Evolutionary conservation across 2,888 invertebrate species (phyloP), one percentile per base, ranked within the genome.

Genomic region (Archaeoteleia sp.): DNA sequence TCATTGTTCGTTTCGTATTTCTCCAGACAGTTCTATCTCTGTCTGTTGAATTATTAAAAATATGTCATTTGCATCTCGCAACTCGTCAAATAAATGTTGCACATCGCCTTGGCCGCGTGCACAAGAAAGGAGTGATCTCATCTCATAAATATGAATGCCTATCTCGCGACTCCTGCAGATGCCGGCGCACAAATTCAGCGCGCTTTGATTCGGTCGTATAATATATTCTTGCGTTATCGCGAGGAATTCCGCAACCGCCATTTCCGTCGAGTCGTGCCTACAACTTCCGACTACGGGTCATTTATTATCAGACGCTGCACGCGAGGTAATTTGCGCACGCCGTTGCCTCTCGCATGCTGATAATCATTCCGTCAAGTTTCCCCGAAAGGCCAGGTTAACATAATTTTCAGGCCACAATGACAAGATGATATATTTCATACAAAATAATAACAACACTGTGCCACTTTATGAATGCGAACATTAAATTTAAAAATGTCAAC

Each of bases 71-170:
- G 3, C 3, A 20, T 20, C 20, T 20, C 20, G 20, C 20, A 20
- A 20, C 20, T 2, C 20, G 29, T 29, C 29, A 29, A 29, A 29
- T 8, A 2, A 9, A 29, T 8, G 29, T 7, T 29, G 29, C 8
- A 29, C 9, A n/a, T 29, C 29, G 9, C 29, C 29, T 29, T 29
- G 8, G 72, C 73, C 76, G 71, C 69, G 61, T 73, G 70, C 73
- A 70, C 69, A 74, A 74, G 65, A 69, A 70, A 40, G 45, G 57
- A 69, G 76, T 78, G 78, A 79, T 79, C 78, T 77, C 78, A 77
- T 79, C 78, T 58, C 61, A 68, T 71, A 76, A 76, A 74, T 74
- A 75, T 72, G 77, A 77, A 61, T 30, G 53, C 48, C 48, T 9
- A 29, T 29, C 49, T 67, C 46, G 40, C 49, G 61, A 70, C 30